Evolutionary conservation across 2,888 invertebrate species (phyloP), one percentile per base, ranked within the genome.

Genomic region (Ennomos quercinarius): DNA sequence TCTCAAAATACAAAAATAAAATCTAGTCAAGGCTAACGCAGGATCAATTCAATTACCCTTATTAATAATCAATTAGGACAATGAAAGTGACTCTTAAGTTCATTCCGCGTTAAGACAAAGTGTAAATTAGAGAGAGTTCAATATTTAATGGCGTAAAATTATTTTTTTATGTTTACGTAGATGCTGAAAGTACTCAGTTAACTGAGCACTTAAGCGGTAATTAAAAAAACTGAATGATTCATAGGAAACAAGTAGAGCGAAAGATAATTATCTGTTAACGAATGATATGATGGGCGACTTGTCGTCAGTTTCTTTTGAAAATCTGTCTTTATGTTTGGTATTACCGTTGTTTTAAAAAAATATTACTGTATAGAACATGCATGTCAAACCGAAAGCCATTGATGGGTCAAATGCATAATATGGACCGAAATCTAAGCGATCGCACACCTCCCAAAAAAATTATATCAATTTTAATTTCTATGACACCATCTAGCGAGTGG

Each of bases 221-320:
- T 46, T 51, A 51, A 50, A 45, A n/a, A 11, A 46, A 46, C 40
- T 40, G 41, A 46, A 41, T 54, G 39, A 54, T 47, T 54, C 46
- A 53, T 43, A 37, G 5, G 35, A 8, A 37, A 9, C 9, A 36
- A 43, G 13, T 51, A 43, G 51, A 43, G 51, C 43, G 37, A 11
- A n/a, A 51, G 3, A 37, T 37, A 43, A 51, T 37, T 36, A 36
- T 2, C 6, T 48, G 13, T 17, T 37, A 5, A 44, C 11, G 39
- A n/a, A 39, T 39, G 11, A 27, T 27, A 27, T 27, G 27, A 27
- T 27, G 27, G 27, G 27, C 27, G 5, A 6, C 27, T 27, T 27
- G 27, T 27, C 27, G 27, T 27, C 27, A 27, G 27, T 27, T 27
- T 27, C 27, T 27, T 27, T 27, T 27, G 27, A 27, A 40, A 40